Evolutionary conservation across 2,888 invertebrate species (phyloP).

Genomic region (Galeruca laticollis): DNA sequence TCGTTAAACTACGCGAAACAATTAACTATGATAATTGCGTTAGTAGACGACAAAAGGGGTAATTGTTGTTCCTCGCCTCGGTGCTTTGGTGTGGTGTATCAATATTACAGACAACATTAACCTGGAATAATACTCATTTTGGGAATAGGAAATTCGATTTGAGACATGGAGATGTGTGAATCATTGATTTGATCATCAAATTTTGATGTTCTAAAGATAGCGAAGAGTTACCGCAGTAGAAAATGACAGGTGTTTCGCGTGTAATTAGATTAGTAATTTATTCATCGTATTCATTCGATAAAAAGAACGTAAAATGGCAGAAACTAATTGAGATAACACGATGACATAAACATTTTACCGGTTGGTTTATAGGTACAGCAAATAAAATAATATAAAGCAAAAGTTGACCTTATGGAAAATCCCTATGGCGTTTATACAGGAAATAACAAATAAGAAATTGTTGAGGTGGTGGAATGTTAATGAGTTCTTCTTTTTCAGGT

Average conservation of each 20-base stretch:
- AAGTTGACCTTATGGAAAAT: no score
- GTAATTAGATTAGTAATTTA: constrained; percentile 9
- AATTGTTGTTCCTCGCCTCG: constrained; percentile 17
- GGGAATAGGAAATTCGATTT: not conserved
- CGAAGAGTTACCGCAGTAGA: not conserved
- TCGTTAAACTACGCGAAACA: constrained; percentile 20
- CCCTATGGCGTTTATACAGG: no score
- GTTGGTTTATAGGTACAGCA: no score
- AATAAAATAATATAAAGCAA: no score
- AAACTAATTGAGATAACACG: no score
- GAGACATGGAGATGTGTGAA: constrained; percentile 5
- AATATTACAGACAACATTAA: constrained; percentile 24
- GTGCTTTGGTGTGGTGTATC: constrained; percentile 24
- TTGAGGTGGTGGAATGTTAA: no score
- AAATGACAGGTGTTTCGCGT: not conserved
- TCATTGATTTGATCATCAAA: not conserved
- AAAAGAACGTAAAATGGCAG: no score
- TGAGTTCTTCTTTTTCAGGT: no score
- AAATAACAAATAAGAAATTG: no score
- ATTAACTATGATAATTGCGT: constrained; percentile 27
- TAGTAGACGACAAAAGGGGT: constrained; percentile 9
- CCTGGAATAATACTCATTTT: constrained; percentile 16
- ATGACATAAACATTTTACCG: no score
- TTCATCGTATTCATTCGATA: not conserved
- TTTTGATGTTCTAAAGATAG: constrained; percentile 6